Percentiles rank a stretch among this genome's conserved stretches.
phyloP scores from a whole-genome alignment of 2,888 invertebrate genomes.

The Phania funesta region DNA sequence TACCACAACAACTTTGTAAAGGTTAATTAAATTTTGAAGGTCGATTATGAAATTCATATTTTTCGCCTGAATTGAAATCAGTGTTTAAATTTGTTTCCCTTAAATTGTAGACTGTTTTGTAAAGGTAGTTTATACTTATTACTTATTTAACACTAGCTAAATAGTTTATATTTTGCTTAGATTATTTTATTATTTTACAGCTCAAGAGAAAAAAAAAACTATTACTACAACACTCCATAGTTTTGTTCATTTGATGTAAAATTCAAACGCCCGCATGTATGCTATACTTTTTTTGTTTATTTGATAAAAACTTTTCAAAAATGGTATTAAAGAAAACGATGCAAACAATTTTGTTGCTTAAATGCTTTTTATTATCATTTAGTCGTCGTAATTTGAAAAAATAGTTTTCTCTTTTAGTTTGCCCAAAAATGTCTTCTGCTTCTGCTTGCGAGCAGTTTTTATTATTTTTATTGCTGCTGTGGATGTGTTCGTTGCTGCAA shows the following conservation, averaged over 20 bases:
- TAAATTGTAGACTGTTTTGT: too few species aligned
- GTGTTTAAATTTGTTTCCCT: too few species aligned
- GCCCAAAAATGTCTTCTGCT: not conserved
- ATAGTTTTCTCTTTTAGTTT: slow-evolving; percentile 32
- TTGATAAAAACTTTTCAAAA: slow-evolving; percentile 37
- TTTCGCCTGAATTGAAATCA: too few species aligned
- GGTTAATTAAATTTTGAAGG: too few species aligned
- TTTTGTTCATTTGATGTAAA: not conserved
- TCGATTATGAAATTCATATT: too few species aligned
- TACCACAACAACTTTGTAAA: too few species aligned
- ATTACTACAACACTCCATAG: not conserved
- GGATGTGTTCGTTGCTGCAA: slow-evolving; percentile 12
- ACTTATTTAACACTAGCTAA: too few species aligned
- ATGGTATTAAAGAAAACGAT: slow-evolving; percentile 21
- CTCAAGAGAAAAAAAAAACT: too few species aligned
- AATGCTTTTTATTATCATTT: slow-evolving; percentile 38
- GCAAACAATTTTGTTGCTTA: slow-evolving; percentile 42
- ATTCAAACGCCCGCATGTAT: slow-evolving; percentile 3
- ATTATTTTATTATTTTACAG: not conserved
- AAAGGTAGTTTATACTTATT: too few species aligned
- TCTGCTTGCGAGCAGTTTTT: slow-evolving; percentile 13
- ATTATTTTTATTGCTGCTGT: slow-evolving; percentile 32
- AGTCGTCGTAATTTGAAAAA: slow-evolving; percentile 16
- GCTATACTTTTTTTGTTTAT: slow-evolving; percentile 10
- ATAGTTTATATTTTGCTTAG: too few species aligned